Percentiles rank a stretch among this genome's conserved stretches.
Conservation (phyloP, 2,797 vertebrate genomes). For the Poeciliopsis gracilis region DNA sequence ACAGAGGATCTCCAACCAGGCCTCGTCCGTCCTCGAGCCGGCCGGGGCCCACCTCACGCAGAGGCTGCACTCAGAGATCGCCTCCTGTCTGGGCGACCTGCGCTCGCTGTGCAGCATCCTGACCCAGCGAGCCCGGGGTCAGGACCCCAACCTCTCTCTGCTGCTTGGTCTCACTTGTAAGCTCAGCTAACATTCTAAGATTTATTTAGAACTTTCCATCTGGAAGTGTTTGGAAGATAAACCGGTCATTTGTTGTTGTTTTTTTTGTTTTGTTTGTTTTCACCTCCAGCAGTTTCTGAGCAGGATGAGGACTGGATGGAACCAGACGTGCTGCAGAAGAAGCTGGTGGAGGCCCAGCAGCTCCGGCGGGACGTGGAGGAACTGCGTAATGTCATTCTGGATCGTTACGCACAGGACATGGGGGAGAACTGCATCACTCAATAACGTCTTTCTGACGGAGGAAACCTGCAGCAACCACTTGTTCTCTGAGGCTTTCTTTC, state of each 20-base stretch:
- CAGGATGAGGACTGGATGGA: slow-evolving; percentile 86
- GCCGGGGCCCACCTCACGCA: slow-evolving; percentile 80
- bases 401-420: slow-evolving; percentile 98
- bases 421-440: slow-evolving; percentile 98
- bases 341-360: slow-evolving; percentile 88
- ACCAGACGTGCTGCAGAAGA: slow-evolving; percentile 87
- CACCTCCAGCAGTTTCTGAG: slow-evolving; percentile 73
- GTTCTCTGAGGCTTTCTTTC: slow-evolving; percentile 27
- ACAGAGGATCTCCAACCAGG: slow-evolving; percentile 59
- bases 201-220: not conserved
- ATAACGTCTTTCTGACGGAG: slow-evolving; percentile 59
- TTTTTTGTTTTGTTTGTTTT: not conserved
- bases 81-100: slow-evolving; percentile 89
- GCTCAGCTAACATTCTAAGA: slow-evolving; percentile 32
- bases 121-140: slow-evolving; percentile 92
- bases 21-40: slow-evolving; percentile 68
- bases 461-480: slow-evolving; percentile 7
- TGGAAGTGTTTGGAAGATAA: not conserved
- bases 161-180: slow-evolving; percentile 93
- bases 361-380: slow-evolving; percentile 93
- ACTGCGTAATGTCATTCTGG: slow-evolving; percentile 91
- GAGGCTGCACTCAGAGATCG: slow-evolving; percentile 86
- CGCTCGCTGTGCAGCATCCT: slow-evolving; percentile 93
- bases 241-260: not conserved
- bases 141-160: slow-evolving; percentile 95